Evolutionary conservation across 2,888 invertebrate species (phyloP).

Genomic region (Apamea sordens): DNA sequence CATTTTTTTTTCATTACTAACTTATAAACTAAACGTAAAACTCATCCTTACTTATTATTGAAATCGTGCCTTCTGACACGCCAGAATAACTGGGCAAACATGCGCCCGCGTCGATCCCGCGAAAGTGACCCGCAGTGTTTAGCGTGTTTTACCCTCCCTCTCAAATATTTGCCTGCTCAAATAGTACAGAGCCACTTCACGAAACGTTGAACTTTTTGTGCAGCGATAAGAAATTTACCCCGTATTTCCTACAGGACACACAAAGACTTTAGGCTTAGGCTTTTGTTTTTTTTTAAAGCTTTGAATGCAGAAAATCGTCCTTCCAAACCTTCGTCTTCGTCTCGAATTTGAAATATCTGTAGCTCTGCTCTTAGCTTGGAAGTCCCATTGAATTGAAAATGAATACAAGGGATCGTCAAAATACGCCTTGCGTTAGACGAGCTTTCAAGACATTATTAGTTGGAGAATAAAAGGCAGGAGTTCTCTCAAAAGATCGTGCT

Average conservation of each 20-base stretch:
- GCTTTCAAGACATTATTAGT: neutral
- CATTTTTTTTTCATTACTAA: neutral
- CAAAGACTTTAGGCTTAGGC: too few relatives aligned
- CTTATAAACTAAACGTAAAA: neutral
- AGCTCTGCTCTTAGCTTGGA: neutral
- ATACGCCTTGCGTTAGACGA: neutral
- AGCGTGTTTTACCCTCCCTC: conserved; percentile 5
- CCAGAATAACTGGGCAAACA: neutral
- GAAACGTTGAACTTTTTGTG: conserved; percentile 31
- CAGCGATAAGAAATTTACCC: neutral
- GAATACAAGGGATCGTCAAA: neutral
- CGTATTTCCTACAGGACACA: neutral
- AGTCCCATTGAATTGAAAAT: conserved; percentile 6
- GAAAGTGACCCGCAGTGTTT: conserved; percentile 32
- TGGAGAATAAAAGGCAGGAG: neutral
- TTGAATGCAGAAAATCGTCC: neutral
- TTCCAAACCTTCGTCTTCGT: too few relatives aligned
- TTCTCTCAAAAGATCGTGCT: neutral
- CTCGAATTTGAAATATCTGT: neutral
- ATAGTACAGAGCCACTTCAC: conserved; percentile 4
- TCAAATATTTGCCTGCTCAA: conserved; percentile 34
- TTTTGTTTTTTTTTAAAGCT: too few relatives aligned
- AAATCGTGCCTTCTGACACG: neutral
- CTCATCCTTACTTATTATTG: neutral
- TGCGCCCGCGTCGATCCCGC: conserved; percentile 29